Evolutionary conservation across 1,140 invertebrate species (phyloP).

Genomic region (Drosophila novamexicana): DNA sequence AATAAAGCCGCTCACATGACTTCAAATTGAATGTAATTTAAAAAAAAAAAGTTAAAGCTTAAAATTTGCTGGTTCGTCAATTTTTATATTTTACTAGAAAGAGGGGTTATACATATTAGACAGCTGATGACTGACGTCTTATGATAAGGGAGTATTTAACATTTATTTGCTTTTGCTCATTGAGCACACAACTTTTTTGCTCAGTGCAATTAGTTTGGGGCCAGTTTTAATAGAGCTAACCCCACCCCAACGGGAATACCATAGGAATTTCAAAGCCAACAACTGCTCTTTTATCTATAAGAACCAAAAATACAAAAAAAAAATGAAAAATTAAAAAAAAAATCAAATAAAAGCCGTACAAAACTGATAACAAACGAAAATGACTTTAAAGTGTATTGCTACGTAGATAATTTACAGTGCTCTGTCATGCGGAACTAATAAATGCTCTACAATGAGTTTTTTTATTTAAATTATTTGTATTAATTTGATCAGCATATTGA

Average conservation of each 20-base stretch:
- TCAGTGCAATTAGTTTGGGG: constrained; percentile 38
- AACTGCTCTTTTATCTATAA: constrained; percentile 33
- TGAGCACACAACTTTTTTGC: constrained; percentile 21
- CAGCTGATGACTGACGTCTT: too few species aligned
- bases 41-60: not conserved
- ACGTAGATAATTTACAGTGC: constrained; percentile 15
- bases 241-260: constrained; percentile 33
- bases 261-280: constrained; percentile 31
- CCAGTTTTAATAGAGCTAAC: constrained; percentile 19
- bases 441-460: constrained; percentile 27
- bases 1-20: not conserved
- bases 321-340: too few species aligned
- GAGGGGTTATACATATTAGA: not conserved
- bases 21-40: not conserved
- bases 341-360: constrained; percentile 12
- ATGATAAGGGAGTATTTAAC: not conserved
- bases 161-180: constrained; percentile 7
- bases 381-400: constrained; percentile 44
- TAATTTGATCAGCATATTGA: too few species aligned
- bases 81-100: not conserved
- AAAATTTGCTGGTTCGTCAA: not conserved
- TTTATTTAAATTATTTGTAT: too few species aligned
- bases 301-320: constrained; percentile 17
- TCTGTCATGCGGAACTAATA: not conserved
- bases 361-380: constrained; percentile 63